A percentile compares a stretch with the other conserved stretches of the same genome.
These are phyloP conservation scores for Anguilla obscura DNA, from an alignment of 2,797 vertebrate genomes.

Conservation along the genomic window DNA sequence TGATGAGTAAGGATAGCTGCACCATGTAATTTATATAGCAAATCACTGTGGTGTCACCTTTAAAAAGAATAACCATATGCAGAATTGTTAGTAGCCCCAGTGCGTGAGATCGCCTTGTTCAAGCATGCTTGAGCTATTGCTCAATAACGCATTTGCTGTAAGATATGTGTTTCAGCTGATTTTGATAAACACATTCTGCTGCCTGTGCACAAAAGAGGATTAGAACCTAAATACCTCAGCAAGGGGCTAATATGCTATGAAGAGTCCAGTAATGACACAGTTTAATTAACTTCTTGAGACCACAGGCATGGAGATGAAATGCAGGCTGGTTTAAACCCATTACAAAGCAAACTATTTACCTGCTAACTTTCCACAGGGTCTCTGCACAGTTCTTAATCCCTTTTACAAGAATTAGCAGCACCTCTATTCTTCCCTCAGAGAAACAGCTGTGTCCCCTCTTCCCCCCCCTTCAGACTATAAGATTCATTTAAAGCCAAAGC, in stretches of 20 bases:
- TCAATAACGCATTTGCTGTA: slow-evolving; percentile 34
- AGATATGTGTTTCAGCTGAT: slow-evolving; percentile 35
- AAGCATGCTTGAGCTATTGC: background rate
- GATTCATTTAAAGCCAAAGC: slow-evolving; percentile 18
- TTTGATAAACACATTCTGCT: slow-evolving; percentile 51
- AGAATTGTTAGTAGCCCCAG: background rate
- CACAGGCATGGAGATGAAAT: slow-evolving; percentile 47
- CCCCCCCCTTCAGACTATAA: background rate
- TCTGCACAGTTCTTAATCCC: slow-evolving; percentile 41
- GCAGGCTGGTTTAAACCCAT: slow-evolving; percentile 41
- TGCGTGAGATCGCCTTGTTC: background rate
- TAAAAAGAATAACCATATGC: background rate
- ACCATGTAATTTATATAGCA: background rate
- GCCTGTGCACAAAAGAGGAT: slow-evolving; percentile 52
- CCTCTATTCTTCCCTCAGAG: background rate
- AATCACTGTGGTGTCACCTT: background rate
- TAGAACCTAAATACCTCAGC: slow-evolving; percentile 49
- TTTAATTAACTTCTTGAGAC: slow-evolving; percentile 59
- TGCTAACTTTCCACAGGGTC: slow-evolving; percentile 50
- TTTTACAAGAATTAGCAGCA: slow-evolving; percentile 50
- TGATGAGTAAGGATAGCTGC: background rate
- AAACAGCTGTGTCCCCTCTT: background rate
- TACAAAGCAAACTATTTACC: slow-evolving; percentile 30
- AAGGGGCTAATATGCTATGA: slow-evolving; percentile 50
- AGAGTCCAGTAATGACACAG: slow-evolving; percentile 51